These are phyloP conservation scores for Drosophila parvula DNA, from an alignment of 1,140 invertebrate genomes.

Conservation along the genomic window DNA sequence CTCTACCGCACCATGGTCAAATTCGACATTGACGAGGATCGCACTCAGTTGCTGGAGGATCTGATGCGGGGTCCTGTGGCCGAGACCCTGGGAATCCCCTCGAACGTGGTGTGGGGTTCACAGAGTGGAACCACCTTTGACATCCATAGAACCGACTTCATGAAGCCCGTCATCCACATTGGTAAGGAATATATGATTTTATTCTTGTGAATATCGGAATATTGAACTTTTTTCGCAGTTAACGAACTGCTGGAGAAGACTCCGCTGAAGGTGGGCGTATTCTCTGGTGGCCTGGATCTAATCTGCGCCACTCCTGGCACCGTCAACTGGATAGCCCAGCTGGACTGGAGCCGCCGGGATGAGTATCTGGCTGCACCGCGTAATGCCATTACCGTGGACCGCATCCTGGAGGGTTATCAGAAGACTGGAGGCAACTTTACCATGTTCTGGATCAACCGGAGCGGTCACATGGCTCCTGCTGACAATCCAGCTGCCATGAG, in stretches of 20 bases:
- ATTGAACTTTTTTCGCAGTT: constrained; percentile 84
- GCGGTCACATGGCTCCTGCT: constrained; percentile 87
- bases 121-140: constrained; percentile 87
- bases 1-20: constrained; percentile 69
- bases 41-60: constrained; percentile 80
- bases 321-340: constrained; percentile 89
- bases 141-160: constrained; percentile 89
- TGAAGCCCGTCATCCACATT: constrained; percentile 91
- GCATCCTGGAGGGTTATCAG: constrained; percentile 87
- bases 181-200: constrained; percentile 83
- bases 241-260: constrained; percentile 89
- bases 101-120: constrained; percentile 87
- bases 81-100: constrained; percentile 87
- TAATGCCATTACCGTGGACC: constrained; percentile 85
- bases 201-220: constrained; percentile 44
- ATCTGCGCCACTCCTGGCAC: constrained; percentile 89
- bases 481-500: constrained; percentile 78
- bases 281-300: constrained; percentile 86
- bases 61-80: constrained; percentile 91
- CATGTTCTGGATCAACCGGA: constrained; percentile 90
- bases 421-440: constrained; percentile 88
- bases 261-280: constrained; percentile 74
- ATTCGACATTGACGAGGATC: constrained; percentile 69
- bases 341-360: constrained; percentile 87
- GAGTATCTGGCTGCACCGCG: constrained; percentile 86